Conservation (phyloP, 1,140 invertebrate species). For the Wasmannia auropunctata region DNA sequence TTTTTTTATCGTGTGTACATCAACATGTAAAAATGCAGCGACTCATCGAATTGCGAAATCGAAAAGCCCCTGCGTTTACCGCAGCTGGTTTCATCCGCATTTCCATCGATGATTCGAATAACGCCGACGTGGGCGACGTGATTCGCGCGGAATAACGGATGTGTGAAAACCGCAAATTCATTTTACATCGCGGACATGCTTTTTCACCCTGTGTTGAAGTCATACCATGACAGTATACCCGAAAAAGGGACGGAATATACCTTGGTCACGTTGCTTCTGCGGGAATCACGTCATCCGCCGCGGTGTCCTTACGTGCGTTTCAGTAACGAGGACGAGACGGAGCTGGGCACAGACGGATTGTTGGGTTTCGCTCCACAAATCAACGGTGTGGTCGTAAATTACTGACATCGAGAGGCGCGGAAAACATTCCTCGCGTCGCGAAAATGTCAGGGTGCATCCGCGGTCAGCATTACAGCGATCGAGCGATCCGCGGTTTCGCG, state of each 20-base stretch:
- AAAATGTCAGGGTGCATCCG: slow-evolving; percentile 43
- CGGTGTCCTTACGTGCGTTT: background rate
- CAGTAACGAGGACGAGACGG: background rate
- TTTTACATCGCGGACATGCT: slow-evolving; percentile 71
- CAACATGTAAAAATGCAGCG: background rate
- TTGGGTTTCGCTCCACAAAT: background rate
- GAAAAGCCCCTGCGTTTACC: background rate
- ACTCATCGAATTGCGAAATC: slow-evolving; percentile 60
- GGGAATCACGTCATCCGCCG: slow-evolving; percentile 60
- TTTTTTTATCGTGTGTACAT: background rate
- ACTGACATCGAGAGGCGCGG: background rate
- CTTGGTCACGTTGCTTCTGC: slow-evolving; percentile 30
- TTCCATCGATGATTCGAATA: slow-evolving; percentile 43
- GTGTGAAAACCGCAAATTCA: slow-evolving; percentile 69
- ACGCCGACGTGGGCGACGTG: slow-evolving; percentile 19
- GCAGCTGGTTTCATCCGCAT: background rate
- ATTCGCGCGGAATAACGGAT: slow-evolving; percentile 65
- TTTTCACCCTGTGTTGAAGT: slow-evolving; percentile 67
- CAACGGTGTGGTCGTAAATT: slow-evolving; percentile 26
- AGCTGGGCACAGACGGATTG: no score
- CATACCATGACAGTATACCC: slow-evolving; percentile 51
- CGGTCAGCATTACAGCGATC: background rate
- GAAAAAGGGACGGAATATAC: slow-evolving; percentile 49
- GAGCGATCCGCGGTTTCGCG: slow-evolving; percentile 33
- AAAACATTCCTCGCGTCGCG: slow-evolving; percentile 36